These are phyloP conservation scores for Erpornis zantholeuca DNA, from an alignment of 2,113 vertebrate species.

Conservation along the genomic window DNA sequence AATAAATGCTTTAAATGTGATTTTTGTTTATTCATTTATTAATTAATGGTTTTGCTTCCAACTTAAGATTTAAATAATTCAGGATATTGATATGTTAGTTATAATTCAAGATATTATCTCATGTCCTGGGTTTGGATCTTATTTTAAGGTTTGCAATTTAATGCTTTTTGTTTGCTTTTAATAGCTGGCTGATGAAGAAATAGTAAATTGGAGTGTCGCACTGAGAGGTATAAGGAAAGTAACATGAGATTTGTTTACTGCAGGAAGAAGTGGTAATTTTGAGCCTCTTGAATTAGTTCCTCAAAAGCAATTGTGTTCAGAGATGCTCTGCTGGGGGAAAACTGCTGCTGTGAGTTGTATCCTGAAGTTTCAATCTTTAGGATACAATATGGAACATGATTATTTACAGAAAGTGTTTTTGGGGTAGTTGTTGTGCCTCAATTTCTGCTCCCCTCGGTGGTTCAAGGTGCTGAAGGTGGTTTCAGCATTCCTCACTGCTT, in stretches of 20 bases:
- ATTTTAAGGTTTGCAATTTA: not conserved
- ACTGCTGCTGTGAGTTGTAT: not conserved
- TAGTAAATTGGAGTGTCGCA: not conserved
- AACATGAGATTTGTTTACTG: not conserved
- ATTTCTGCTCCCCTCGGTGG: accelerated
- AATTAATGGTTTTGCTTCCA: not conserved
- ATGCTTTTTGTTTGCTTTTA: not conserved
- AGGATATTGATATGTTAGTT: not conserved
- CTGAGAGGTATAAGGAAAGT: not conserved
- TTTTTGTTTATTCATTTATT: not conserved
- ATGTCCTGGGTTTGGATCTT: not conserved
- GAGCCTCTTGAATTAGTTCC: not conserved
- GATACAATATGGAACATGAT: accelerated
- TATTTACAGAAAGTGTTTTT: accelerated
- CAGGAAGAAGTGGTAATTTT: not conserved
- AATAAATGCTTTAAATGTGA: conserved; percentile 83
- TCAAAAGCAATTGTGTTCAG: not conserved
- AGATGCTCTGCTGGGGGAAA: not conserved
- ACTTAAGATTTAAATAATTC: not conserved
- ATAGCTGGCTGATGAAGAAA: not conserved
- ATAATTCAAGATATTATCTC: not conserved
- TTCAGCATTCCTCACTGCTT: accelerated
- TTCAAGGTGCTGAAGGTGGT: no score
- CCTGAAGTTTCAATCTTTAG: accelerated
- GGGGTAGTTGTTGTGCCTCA: accelerated